phyloP scores from a whole-genome alignment of 2,888 invertebrate genomes.

The Aproaerema taeniolella region DNA sequence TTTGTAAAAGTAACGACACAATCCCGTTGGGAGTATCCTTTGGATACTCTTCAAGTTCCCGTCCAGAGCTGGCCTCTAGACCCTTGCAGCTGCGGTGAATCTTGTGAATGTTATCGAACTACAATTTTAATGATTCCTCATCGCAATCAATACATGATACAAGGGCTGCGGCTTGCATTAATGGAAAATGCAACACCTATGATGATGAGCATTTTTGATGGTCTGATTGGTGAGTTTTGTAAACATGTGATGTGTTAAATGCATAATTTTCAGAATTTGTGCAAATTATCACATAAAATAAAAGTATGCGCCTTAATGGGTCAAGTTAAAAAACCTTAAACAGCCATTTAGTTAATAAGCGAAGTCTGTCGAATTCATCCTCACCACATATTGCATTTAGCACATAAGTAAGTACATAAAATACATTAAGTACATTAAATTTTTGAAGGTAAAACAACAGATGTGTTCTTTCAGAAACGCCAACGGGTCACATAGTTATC shows the following conservation, averaged over 20 bases:
- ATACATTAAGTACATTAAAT: too few species aligned
- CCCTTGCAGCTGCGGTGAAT: conserved; percentile 60
- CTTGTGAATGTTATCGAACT: conserved; percentile 61
- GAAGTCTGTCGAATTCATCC: too few species aligned
- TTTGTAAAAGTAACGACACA: conserved; percentile 57
- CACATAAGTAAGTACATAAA: too few species aligned
- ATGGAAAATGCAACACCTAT: conserved; percentile 50
- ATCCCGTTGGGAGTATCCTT: conserved; percentile 57
- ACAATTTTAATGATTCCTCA: conserved; percentile 54
- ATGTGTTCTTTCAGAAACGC: conserved; percentile 45
- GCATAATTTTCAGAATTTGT: too few species aligned
- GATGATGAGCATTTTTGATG: conserved; percentile 60
- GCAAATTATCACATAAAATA: too few species aligned
- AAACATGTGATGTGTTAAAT: too few species aligned
- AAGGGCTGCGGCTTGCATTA: conserved; percentile 53
- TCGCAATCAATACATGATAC: conserved; percentile 59
- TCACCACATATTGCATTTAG: too few species aligned
- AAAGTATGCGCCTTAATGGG: too few species aligned
- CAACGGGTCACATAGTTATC: conserved; percentile 54
- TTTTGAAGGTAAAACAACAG: too few species aligned
- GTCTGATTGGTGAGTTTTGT: conserved; percentile 51
- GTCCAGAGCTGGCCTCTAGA: conserved; percentile 54
- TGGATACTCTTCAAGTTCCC: conserved; percentile 51
- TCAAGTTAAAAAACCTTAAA: too few species aligned
- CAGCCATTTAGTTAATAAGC: too few species aligned